Percentiles rank a stretch among this genome's conserved stretches.
Evolutionary conservation across 2,888 invertebrate species (phyloP).

Genomic region (Lydus trimaculatus): DNA sequence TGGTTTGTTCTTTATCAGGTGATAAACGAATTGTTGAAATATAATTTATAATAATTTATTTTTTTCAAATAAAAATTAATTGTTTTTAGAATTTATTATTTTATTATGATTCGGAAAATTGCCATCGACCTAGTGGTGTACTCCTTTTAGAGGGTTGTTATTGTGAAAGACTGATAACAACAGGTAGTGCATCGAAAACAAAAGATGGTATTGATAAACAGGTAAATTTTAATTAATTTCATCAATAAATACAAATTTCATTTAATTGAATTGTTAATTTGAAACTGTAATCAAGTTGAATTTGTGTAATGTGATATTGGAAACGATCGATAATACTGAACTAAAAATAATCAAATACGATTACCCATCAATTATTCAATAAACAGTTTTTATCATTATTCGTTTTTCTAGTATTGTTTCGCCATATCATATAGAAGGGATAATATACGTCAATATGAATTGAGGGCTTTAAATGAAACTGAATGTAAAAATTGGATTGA

Average conservation of each 20-base stretch:
- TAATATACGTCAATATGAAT: constrained; percentile 86
- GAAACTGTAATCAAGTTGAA: background rate
- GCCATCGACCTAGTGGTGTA: constrained; percentile 81
- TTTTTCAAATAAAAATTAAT: background rate
- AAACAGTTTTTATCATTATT: background rate
- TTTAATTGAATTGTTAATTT: background rate
- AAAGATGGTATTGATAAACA: constrained; percentile 55
- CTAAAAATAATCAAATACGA: constrained; percentile 36
- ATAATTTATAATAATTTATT: too few relatives aligned
- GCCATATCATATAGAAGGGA: constrained; percentile 86
- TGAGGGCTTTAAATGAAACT: constrained; percentile 82
- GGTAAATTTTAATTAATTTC: constrained; percentile 40
- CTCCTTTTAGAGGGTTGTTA: constrained; percentile 89
- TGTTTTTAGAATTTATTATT: constrained; percentile 84
- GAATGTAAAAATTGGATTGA: constrained; percentile 93
- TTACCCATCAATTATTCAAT: constrained; percentile 4
- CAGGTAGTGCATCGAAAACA: constrained; percentile 53
- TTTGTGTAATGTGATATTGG: constrained; percentile 21
- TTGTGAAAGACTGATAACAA: constrained; percentile 78
- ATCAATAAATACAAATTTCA: background rate
- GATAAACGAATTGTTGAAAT: constrained; percentile 38
- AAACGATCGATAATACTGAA: constrained; percentile 38
- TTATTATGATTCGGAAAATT: constrained; percentile 87
- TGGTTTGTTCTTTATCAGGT: constrained; percentile 87
- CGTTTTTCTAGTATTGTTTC: constrained; percentile 81